Conservation (phyloP, 2,113 vertebrate species). For the Cyanoliseus patagonus region DNA sequence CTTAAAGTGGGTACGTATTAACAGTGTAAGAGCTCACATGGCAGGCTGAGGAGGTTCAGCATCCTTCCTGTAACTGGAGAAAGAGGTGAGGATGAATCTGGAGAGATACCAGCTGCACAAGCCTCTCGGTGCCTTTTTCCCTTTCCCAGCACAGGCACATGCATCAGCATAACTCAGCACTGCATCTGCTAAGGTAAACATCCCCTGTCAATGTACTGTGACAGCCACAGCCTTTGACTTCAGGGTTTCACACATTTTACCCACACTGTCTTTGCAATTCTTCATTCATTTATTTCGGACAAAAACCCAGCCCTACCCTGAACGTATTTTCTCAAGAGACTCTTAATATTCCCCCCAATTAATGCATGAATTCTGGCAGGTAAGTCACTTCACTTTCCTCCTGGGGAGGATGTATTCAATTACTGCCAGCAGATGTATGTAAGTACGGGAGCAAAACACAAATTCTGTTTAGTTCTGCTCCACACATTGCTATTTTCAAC, state of each 20-base stretch:
- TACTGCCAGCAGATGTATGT: neutral
- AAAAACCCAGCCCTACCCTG: neutral
- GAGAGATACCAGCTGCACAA: neutral
- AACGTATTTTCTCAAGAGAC: neutral
- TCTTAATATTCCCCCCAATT: neutral
- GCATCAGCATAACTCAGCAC: neutral
- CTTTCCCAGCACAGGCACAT: accelerated
- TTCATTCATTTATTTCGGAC: neutral
- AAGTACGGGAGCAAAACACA: constrained; percentile 7
- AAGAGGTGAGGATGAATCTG: neutral
- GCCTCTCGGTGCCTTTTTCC: neutral
- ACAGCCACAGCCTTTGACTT: neutral
- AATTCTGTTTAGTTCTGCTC: constrained; percentile 13
- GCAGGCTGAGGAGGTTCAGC: neutral
- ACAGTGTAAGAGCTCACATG: accelerated
- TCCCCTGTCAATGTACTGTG: accelerated
- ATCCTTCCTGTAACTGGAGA: neutral
- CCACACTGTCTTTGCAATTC: accelerated
- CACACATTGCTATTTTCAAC: neutral
- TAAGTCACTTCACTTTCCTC: neutral
- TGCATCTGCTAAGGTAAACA: accelerated
- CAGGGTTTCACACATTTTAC: neutral
- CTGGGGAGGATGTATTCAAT: neutral
- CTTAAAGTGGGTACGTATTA: neutral
- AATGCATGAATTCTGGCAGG: constrained; percentile 8